These are phyloP conservation scores for Dufourea novaeangliae DNA, from an alignment of 1,140 invertebrate species.

Conservation along the genomic window DNA sequence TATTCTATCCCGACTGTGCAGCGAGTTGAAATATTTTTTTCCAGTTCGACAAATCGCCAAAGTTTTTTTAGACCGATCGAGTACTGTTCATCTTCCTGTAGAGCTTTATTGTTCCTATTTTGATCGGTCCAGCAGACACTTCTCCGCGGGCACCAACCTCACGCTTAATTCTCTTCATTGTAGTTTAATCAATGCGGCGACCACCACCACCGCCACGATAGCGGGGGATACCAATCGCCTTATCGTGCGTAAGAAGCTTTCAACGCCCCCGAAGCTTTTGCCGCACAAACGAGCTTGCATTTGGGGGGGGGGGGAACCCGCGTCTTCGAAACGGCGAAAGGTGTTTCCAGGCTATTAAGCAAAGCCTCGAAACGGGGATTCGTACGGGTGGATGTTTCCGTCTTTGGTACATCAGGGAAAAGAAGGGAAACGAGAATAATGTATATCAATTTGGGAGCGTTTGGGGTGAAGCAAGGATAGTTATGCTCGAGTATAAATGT, in stretches of 20 bases:
- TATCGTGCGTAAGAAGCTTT: constrained; percentile 42
- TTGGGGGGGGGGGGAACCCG: constrained; percentile 9
- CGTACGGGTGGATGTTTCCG: background rate
- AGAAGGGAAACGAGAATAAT: too few species aligned
- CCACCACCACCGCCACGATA: too few species aligned
- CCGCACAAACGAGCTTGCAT: constrained; percentile 24
- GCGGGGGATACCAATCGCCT: constrained; percentile 31
- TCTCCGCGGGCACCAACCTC: background rate
- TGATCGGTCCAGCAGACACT: background rate
- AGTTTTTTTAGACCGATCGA: constrained; percentile 13
- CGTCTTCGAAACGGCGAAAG: constrained; percentile 8
- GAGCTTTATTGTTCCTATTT: background rate
- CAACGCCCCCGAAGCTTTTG: constrained; percentile 9
- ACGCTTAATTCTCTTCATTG: constrained; percentile 47
- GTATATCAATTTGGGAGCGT: too few species aligned
- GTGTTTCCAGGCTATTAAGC: constrained; percentile 41
- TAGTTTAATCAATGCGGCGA: constrained; percentile 47
- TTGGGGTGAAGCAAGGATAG: too few species aligned
- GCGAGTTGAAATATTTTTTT: background rate
- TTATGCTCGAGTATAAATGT: too few species aligned
- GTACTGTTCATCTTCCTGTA: background rate
- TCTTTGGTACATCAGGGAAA: too few species aligned
- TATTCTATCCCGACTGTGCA: background rate
- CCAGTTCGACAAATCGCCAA: too few species aligned
- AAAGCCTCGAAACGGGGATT: background rate